A percentile compares a stretch with the other conserved stretches of the same genome.
Conservation (phyloP, 2,888 invertebrate species). For the Metellina segmentata region DNA sequence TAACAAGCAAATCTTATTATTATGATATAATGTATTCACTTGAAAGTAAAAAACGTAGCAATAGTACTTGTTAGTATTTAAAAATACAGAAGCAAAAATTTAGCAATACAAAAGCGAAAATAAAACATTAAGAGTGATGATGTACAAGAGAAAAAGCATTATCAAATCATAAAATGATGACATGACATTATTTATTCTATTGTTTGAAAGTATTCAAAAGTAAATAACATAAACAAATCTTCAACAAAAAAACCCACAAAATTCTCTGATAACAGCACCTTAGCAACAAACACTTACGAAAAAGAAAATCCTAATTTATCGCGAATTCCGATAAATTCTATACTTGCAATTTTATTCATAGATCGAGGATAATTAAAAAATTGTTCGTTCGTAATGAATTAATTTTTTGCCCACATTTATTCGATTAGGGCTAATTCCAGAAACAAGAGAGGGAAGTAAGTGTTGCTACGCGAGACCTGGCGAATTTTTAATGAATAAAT, state of each 20-base stretch:
- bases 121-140: no score
- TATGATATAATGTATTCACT: no score
- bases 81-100: no score
- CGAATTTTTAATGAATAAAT: background rate
- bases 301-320: background rate
- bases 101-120: no score
- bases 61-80: no score
- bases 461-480: background rate
- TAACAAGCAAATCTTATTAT: no score
- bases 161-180: no score
- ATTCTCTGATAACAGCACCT: background rate
- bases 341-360: background rate
- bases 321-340: background rate
- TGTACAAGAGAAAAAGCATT: no score
- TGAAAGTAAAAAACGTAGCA: no score
- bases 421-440: background rate
- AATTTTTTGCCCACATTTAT: background rate
- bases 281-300: background rate
- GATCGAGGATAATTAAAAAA: background rate
- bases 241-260: background rate
- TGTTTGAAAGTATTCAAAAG: background rate
- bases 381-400: background rate
- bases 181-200: background rate
- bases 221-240: background rate
- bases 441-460: background rate